Percentiles rank a stretch among this genome's conserved stretches.
Conservation (phyloP, 2,797 vertebrate species). For the Platalea minor region DNA sequence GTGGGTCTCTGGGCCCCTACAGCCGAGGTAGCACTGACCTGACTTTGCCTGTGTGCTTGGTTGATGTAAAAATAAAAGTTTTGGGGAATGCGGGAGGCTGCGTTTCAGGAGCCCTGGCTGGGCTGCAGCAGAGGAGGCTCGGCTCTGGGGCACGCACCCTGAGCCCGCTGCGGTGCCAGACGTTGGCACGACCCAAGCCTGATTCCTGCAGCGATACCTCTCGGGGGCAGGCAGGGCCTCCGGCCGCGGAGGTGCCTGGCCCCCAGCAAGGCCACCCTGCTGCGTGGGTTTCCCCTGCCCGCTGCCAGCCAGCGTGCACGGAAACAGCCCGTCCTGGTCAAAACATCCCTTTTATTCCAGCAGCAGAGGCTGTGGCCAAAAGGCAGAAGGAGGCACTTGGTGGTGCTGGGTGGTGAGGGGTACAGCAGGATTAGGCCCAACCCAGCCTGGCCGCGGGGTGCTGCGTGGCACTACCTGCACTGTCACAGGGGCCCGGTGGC, state of each 20-base stretch:
- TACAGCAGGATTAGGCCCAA: background rate
- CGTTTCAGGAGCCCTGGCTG: background rate
- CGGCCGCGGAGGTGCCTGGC: rapidly evolving
- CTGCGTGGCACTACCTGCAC: background rate
- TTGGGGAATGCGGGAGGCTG: background rate
- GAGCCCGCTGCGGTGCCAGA: rapidly evolving
- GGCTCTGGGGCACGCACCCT: rapidly evolving
- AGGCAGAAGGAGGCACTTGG: background rate
- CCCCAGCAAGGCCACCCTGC: background rate
- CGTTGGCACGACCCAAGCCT: rapidly evolving
- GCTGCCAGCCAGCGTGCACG: rapidly evolving
- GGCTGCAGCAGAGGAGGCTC: background rate
- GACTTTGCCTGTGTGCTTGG: background rate
- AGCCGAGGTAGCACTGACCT: background rate
- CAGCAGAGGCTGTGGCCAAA: background rate
- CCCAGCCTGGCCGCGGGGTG: background rate
- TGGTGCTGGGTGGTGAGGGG: background rate
- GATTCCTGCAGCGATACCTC: rapidly evolving
- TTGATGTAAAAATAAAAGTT: conserved; percentile 25
- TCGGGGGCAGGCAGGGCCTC: background rate
- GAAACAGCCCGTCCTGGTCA: background rate
- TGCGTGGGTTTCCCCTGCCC: rapidly evolving
- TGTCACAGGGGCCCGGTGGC: rapidly evolving
- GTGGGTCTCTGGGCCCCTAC: background rate
- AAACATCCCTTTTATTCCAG: conserved; percentile 34